Conservation (phyloP, 2,113 vertebrate species). For the Melanerpes aurifrons region DNA sequence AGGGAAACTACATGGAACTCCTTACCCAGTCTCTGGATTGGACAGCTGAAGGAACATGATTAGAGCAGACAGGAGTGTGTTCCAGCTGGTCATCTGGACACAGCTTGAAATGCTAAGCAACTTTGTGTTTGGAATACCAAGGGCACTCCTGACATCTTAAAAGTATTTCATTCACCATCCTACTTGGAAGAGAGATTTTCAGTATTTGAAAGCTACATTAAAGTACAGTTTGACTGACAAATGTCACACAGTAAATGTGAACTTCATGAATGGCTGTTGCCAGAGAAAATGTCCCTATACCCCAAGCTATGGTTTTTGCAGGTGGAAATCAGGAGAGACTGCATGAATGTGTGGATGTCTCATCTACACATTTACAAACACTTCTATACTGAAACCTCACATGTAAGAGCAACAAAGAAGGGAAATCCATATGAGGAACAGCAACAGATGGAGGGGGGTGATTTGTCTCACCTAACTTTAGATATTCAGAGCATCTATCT, state of each 20-base stretch:
- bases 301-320: background rate
- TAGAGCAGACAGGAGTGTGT: background rate
- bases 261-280: background rate
- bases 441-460: slow-evolving; percentile 16
- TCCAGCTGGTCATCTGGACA: slow-evolving; percentile 6
- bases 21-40: background rate
- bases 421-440: slow-evolving; percentile 19
- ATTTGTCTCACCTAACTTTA: slow-evolving; percentile 54
- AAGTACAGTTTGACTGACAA: background rate
- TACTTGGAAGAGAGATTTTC: background rate
- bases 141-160: background rate
- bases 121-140: background rate
- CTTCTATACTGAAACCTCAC: background rate
- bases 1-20: background rate
- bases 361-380: background rate
- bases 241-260: background rate
- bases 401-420: background rate
- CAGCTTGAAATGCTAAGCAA: slow-evolving; percentile 1
- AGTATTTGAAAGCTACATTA: background rate
- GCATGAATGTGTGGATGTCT: background rate
- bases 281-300: background rate
- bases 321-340: background rate
- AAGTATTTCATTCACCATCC: background rate
- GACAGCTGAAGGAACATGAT: background rate
- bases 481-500: background rate